Base-by-base conservation (phyloP, 92 coral and sea anemone species). In the Virgularia gustaviana region DNA sequence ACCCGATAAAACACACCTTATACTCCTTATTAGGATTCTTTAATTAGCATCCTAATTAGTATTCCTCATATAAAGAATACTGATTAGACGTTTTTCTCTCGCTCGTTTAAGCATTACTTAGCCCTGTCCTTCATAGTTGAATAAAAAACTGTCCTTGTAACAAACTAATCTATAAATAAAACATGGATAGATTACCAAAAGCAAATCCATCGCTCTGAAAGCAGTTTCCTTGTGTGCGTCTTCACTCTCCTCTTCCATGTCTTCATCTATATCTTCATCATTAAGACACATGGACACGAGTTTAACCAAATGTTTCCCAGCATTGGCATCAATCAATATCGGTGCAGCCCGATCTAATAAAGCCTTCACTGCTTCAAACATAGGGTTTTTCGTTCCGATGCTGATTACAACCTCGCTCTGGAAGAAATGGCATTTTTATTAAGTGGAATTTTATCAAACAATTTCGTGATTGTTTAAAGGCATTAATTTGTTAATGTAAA, bases 261-360 rank as follows among this genome's bases (percentile, higher is more conserved):
- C 89, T 12, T 62, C 81, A 44, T 64, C 87, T 6, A 73, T 43
- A 27, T 85, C 84, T 47, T 94, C 99, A 49, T 24, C 45, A 30
- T 49, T 39, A 24, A 89, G 31, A 9, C 78, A 74, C 64, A 80
- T 80, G 43, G 88, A 85, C 2, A 89, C 88, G 39, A 86, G 73
- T 23, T 44, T 75, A 28, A 89, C 68, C 13, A 94, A 83, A 35
- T 58, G 83, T 79, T 83, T 85, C 35, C 84, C 71, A 64, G 92
- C 86, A 31, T 85, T 75, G 28, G 85, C 72, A 65, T 94, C 99
- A 15, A 89, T 86, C 53, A 94, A 76, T 10, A 89, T 79, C 18
- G 96, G 99, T 2, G 99, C 85, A 6, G 94, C 96, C 57, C 96
- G 89, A 58, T 89, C 95, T 42, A 94, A 72, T 32, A 94, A 59